Percentiles rank a stretch among this genome's conserved stretches.
Evolutionary conservation across 2,797 vertebrate species (phyloP).

Genomic region (Cygnus olor): DNA sequence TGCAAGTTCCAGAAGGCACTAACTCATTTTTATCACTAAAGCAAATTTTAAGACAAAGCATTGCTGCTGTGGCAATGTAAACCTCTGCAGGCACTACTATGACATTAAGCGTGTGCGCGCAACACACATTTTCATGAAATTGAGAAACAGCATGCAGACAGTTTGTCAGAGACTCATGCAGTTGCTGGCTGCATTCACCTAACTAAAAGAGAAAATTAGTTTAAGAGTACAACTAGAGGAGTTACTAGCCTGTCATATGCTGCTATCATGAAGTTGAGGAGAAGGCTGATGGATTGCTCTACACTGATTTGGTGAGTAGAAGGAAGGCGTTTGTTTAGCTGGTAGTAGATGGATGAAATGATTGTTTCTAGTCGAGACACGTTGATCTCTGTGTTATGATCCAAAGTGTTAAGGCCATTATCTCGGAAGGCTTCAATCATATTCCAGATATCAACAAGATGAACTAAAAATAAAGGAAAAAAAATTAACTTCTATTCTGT

Average conservation of each 20-base stretch:
- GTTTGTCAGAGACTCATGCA: neutral
- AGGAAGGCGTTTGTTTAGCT: conserved; percentile 96
- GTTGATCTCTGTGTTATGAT: conserved; percentile 91
- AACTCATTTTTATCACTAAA: neutral
- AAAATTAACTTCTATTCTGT: neutral
- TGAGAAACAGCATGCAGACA: neutral
- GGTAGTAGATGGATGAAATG: conserved; percentile 97
- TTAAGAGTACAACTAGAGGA: neutral
- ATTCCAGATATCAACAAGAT: conserved; percentile 98
- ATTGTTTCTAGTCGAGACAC: conserved; percentile 97
- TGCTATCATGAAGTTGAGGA: conserved; percentile 97
- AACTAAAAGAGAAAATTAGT: neutral
- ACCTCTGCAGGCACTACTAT: neutral
- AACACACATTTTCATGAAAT: no score
- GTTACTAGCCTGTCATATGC: conserved; percentile 91
- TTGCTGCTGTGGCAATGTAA: neutral
- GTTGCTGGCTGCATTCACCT: neutral
- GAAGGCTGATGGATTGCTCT: conserved; percentile 95
- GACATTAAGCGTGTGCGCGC: neutral
- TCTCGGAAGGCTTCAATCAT: conserved; percentile 99
- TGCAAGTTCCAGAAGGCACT: neutral
- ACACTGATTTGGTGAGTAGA: conserved; percentile 98
- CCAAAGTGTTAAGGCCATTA: conserved; percentile 96
- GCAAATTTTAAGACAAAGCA: neutral
- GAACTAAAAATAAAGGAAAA: conserved; percentile 79